Conservation (phyloP, 2,113 vertebrate species). For the Pteropus alecto region DNA sequence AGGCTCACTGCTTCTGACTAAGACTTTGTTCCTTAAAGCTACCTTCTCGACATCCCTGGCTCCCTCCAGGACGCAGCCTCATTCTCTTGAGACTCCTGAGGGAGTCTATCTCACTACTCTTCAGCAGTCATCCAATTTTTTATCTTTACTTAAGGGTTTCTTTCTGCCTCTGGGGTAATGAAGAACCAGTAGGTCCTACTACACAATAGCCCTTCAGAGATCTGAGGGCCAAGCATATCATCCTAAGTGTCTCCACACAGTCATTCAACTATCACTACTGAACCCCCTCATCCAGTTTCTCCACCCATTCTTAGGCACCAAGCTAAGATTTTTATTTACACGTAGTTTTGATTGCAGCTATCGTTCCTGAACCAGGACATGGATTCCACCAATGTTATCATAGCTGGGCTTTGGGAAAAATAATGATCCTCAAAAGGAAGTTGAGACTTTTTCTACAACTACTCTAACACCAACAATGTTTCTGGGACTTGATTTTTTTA, state of each 20-base stretch:
- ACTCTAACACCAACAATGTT: slow-evolving; percentile 8
- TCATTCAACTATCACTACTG: background rate
- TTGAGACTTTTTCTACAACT: background rate
- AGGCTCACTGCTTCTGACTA: background rate
- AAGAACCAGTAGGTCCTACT: background rate
- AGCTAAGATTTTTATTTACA: background rate
- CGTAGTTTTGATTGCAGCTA: background rate
- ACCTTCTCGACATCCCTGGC: background rate
- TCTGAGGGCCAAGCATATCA: background rate
- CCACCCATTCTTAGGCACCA: background rate
- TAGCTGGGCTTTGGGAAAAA: background rate
- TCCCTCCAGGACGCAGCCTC: background rate
- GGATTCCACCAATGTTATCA: background rate
- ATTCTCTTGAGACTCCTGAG: background rate
- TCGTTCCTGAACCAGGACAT: background rate
- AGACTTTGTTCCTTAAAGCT: background rate
- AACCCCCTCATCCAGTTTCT: background rate
- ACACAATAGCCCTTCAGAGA: background rate
- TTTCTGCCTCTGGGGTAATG: background rate
- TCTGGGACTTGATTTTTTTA: background rate
- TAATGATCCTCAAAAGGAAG: background rate
- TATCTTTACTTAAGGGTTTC: background rate
- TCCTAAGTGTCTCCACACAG: background rate
- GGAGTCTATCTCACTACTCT: background rate
- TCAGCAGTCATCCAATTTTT: background rate